Evolutionary conservation across 1,140 invertebrate genomes (phyloP), one percentile per base, ranked within the genome.

Genomic region (Drosophila willistoni): DNA sequence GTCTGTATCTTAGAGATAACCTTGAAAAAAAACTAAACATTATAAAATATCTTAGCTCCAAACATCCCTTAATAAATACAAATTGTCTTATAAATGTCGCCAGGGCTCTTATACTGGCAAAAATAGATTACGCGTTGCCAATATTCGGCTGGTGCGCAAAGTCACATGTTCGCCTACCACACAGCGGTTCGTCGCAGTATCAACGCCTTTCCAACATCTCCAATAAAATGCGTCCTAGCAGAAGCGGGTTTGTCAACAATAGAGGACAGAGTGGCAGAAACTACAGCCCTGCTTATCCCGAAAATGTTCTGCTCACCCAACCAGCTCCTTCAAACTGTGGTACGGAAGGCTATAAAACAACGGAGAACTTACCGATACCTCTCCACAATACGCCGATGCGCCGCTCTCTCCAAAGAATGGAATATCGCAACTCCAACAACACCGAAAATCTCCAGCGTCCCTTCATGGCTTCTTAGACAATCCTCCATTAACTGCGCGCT

Each of bases 211-310:
- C 7, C 36, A 39, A 39, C 36, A 39, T 39, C 36, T 12, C 39
- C 60, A 22, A 62, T n/a, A 29, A 33, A 41, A 47, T 19, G 44
- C 44, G 44, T 47, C 44, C 44, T 39, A 60, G 42, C 61, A 47
- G 60, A 62, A 64, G 54, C 12, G 34, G 51, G 51, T 47, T 47
- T 47, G 44, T 47, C 44, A 47, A 47, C 44, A 47, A 62, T 65
- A 55, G 51, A 54, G 33, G 63, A 54, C 47, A 64, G 60, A 62
- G 60, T 62, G 44, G 60, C 60, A 62, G 33, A 55, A 64, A 64
- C 47, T n/a, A 64, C 47, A 55, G 29, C 29, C 22, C 19, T 47
- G 25, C 62, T 54, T 47, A 47, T n/a, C 25, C 62, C 17, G 47
- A 44, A 34, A 36, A 47, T 17, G 55, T 59, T n/a, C 64, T 56